Conservation (phyloP, 1,140 invertebrate species). For the Trichonephila clavipes region DNA sequence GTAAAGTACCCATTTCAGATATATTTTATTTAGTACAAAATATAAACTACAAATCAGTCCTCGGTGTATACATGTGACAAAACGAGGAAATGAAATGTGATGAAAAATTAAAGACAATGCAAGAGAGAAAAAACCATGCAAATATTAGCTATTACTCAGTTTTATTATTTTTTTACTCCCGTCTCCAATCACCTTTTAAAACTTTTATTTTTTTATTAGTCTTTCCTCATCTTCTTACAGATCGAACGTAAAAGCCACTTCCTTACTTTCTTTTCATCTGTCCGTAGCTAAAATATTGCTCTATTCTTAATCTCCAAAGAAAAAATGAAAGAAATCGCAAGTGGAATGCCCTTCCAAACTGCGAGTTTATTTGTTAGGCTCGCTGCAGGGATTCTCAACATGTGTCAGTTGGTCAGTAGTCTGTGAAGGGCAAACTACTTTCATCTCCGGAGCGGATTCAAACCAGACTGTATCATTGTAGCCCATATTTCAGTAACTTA, state of each 20-base stretch:
- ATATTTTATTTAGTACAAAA: not conserved
- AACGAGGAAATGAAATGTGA: not conserved
- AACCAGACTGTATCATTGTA: slow-evolving; percentile 40
- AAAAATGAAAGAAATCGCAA: slow-evolving; percentile 8
- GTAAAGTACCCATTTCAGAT: too few species aligned
- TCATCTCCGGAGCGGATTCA: slow-evolving; percentile 37
- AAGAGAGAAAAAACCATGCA: not conserved
- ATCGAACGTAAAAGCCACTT: slow-evolving; percentile 27
- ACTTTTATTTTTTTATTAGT: slow-evolving; percentile 14
- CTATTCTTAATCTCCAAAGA: slow-evolving; percentile 16
- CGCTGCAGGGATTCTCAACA: slow-evolving; percentile 21
- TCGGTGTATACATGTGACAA: not conserved
- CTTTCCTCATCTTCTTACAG: not conserved
- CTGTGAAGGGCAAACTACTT: slow-evolving; percentile 68
- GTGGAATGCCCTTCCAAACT: not conserved
- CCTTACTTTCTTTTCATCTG: slow-evolving; percentile 12
- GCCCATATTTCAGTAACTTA: slow-evolving; percentile 38
- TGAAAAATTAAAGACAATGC: not conserved
- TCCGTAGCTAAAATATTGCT: not conserved
- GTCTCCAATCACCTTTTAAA: not conserved
- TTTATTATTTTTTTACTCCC: not conserved
- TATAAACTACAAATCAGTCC: not conserved
- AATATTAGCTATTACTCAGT: not conserved
- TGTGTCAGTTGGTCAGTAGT: slow-evolving; percentile 70
- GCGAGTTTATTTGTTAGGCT: slow-evolving; percentile 26